A percentile compares a stretch with the other conserved stretches of the same genome.
Conservation (phyloP, 2,797 vertebrate species). For the Silurus lanzhouensis region DNA sequence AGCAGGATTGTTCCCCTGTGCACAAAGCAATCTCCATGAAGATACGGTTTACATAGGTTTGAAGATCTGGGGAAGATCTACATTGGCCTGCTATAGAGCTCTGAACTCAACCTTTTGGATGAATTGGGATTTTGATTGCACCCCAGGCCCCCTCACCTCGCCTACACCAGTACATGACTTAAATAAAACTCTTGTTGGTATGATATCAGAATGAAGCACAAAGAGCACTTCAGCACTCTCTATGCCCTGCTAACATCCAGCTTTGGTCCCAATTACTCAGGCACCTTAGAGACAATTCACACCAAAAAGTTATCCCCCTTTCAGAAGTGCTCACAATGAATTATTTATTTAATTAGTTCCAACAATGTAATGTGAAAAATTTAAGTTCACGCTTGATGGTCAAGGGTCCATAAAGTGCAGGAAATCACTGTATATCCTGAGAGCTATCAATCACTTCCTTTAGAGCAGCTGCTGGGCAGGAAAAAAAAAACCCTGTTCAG, state of each 20-base stretch:
- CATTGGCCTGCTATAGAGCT: too few species aligned
- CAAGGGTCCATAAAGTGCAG: neutral
- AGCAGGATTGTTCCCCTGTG: too few species aligned
- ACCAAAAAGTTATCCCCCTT: too few species aligned
- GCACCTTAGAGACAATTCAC: neutral
- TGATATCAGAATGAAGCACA: conserved; percentile 5
- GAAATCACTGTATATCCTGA: conserved; percentile 11
- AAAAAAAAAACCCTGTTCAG: neutral
- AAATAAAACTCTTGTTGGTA: too few species aligned
- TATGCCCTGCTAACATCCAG: neutral
- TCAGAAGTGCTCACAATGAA: too few species aligned
- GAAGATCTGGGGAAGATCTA: too few species aligned
- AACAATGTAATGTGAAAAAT: neutral
- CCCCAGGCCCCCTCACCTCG: too few species aligned
- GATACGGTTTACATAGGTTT: too few species aligned
- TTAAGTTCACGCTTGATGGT: neutral
- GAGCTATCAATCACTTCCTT: conserved; percentile 12
- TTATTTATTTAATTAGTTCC: neutral
- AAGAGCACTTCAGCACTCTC: conserved; percentile 33
- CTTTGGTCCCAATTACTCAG: neutral
- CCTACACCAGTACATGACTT: too few species aligned
- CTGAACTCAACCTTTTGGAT: too few species aligned
- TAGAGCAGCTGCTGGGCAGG: conserved; percentile 18
- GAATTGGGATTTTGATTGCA: too few species aligned
- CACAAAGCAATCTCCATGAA: too few species aligned